Percentiles rank a stretch among this genome's conserved stretches.
phyloP scores from a whole-genome alignment of 2,888 invertebrate species.

The Erebia ligea region DNA sequence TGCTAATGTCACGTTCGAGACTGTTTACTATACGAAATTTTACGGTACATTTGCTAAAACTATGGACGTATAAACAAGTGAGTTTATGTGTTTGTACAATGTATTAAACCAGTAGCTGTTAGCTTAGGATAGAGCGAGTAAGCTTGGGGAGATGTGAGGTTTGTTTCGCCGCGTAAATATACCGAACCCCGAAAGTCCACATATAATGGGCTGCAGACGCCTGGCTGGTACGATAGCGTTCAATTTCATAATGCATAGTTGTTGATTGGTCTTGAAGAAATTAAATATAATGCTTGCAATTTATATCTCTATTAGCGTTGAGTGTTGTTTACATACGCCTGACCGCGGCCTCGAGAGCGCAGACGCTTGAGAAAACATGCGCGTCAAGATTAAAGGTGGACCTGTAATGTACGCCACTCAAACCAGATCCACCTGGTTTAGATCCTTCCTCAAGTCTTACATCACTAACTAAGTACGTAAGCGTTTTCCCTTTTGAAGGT shows the following conservation, averaged over 20 bases:
- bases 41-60: conserved; percentile 49
- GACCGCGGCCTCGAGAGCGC: conserved; percentile 69
- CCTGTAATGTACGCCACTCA: conserved; percentile 56
- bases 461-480: conserved; percentile 35
- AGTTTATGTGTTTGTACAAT: conserved; percentile 45
- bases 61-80: conserved; percentile 43
- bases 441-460: conserved; percentile 34
- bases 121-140: conserved; percentile 54
- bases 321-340: conserved; percentile 77
- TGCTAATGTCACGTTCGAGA: conserved; percentile 58
- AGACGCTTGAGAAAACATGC: conserved; percentile 77
- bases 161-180: conserved; percentile 53
- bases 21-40: conserved; percentile 60
- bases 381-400: conserved; percentile 77
- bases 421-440: conserved; percentile 49
- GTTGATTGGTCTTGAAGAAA: conserved; percentile 74
- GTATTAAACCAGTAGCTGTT: conserved; percentile 51
- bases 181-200: conserved; percentile 47
- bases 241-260: conserved; percentile 62
- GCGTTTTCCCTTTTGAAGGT: conserved; percentile 49
- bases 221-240: conserved; percentile 64
- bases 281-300: conserved; percentile 75
- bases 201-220: conserved; percentile 49
- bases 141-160: conserved; percentile 51
- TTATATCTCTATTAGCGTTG: conserved; percentile 81